These are phyloP conservation scores for Acleris sparsana DNA, from an alignment of 2,888 invertebrate genomes.

Conservation along the genomic window DNA sequence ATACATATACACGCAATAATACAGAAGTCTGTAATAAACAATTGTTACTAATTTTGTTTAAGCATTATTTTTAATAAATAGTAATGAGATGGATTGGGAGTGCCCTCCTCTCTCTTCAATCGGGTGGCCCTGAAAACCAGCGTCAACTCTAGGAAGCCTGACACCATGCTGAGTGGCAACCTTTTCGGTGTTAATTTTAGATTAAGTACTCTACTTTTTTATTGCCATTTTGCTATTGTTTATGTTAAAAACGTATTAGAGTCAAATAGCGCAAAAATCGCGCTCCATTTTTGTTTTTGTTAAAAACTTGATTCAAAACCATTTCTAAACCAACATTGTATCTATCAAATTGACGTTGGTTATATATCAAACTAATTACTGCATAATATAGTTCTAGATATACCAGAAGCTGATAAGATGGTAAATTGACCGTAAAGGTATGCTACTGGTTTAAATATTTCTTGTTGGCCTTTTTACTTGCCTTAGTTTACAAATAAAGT, in stretches of 20 bases:
- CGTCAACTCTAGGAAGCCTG: too few relatives aligned
- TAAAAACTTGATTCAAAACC: neutral
- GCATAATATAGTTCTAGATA: conserved; percentile 7
- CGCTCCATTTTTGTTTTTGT: neutral
- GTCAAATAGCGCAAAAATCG: neutral
- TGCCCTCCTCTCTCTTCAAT: too few relatives aligned
- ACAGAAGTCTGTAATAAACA: too few relatives aligned
- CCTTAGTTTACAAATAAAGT: neutral
- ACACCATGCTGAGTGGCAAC: too few relatives aligned
- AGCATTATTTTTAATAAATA: too few relatives aligned
- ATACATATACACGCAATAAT: too few relatives aligned
- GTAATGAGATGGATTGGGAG: too few relatives aligned
- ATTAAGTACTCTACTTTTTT: too few relatives aligned
- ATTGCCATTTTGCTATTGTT: too few relatives aligned
- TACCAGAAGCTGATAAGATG: conserved; percentile 6
- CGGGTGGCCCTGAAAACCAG: too few relatives aligned
- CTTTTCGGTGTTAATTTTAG: too few relatives aligned
- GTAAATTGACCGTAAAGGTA: conserved; percentile 25
- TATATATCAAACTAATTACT: conserved; percentile 23
- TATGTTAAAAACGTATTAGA: neutral
- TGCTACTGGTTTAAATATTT: conserved; percentile 25
- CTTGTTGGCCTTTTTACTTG: neutral
- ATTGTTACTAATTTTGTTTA: too few relatives aligned
- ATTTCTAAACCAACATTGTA: conserved; percentile 11
- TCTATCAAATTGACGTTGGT: conserved; percentile 19